phyloP scores from a whole-genome alignment of 2,113 vertebrate species.

The Pedetes capensis region DNA sequence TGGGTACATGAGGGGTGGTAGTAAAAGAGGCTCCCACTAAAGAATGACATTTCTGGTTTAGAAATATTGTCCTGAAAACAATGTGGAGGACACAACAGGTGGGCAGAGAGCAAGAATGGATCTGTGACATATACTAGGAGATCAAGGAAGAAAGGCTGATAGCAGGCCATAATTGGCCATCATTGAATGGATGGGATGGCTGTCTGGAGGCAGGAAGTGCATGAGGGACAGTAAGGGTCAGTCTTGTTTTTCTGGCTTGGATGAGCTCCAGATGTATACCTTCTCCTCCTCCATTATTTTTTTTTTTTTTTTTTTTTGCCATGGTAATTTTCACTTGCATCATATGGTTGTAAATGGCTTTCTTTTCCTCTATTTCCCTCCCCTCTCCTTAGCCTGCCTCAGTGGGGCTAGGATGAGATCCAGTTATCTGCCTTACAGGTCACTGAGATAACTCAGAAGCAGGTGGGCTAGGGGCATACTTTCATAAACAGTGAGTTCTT shows the following conservation, averaged over 20 bases:
- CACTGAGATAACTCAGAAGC: not conserved
- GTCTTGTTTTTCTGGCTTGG: not conserved
- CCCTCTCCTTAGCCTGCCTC: not conserved
- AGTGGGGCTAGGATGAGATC: not conserved
- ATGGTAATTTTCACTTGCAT: too few relatives aligned
- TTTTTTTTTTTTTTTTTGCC: too few relatives aligned
- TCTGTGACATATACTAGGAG: not conserved
- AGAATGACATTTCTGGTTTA: not conserved
- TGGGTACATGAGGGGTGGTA: too few relatives aligned
- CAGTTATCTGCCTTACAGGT: not conserved
- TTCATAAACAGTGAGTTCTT: not conserved
- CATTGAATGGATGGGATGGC: too few relatives aligned
- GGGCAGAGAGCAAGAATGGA: not conserved
- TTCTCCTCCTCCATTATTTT: too few relatives aligned
- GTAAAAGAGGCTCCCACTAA: not conserved
- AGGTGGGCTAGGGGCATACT: not conserved
- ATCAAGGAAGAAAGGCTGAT: not conserved
- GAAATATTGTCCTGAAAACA: not conserved
- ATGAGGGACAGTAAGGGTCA: not conserved
- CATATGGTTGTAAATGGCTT: too few relatives aligned
- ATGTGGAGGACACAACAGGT: not conserved
- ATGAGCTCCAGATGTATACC: not conserved
- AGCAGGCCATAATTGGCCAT: accelerated
- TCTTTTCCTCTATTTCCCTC: too few relatives aligned
- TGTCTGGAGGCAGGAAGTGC: not conserved